Evolutionary conservation across 2,888 invertebrate species (phyloP).

Genomic region (Slavum lentiscoides): DNA sequence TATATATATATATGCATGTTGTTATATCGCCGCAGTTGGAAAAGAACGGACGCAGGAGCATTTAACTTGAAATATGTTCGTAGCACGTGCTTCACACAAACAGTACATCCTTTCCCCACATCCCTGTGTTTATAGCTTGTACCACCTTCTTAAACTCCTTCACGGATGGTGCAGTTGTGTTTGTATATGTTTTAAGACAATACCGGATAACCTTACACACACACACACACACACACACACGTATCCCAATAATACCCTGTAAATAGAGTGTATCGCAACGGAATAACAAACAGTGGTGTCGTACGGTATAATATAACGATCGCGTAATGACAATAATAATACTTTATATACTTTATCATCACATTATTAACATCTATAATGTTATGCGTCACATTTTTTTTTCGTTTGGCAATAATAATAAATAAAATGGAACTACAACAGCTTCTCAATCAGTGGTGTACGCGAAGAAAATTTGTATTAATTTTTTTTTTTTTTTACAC

Average conservation of each 20-base stretch:
- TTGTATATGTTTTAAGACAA: constrained; percentile 20
- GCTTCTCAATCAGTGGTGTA: no score
- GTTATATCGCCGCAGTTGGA: neutral
- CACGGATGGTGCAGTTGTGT: neutral
- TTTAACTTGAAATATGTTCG: constrained; percentile 45
- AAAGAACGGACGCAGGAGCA: neutral
- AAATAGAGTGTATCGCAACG: constrained; percentile 9
- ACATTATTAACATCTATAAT: neutral
- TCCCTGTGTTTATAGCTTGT: neutral
- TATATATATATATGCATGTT: no score
- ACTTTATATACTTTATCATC: neutral
- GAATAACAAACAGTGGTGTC: constrained; percentile 25
- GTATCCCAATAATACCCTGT: neutral
- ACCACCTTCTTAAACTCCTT: constrained; percentile 19
- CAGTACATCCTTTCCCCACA: neutral
- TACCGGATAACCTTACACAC: constrained; percentile 27
- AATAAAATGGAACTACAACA: no score
- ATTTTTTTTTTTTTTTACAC: no score
- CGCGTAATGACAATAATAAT: neutral
- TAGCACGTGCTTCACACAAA: constrained; percentile 43
- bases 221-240: neutral
- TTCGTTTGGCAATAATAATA: no score
- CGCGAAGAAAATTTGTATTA: no score
- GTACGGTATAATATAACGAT: neutral
- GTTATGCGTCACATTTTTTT: no score